Conservation (phyloP, 2,113 vertebrate species). For the Etia nguti region DNA sequence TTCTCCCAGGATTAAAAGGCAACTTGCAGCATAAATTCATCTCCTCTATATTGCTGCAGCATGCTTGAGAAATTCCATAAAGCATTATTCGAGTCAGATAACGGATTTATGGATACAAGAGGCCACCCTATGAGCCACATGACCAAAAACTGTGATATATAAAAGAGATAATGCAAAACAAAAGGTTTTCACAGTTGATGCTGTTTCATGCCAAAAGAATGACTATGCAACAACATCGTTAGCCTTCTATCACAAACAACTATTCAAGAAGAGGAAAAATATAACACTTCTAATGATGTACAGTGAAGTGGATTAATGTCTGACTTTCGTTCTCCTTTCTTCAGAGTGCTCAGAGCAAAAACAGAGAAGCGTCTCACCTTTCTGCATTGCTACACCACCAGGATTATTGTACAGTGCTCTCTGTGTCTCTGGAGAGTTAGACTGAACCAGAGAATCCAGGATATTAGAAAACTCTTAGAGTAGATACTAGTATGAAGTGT, state of each 20-base stretch:
- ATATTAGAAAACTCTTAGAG: slow-evolving; percentile 36
- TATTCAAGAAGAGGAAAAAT: not conserved
- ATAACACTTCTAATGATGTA: not conserved
- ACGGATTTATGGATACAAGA: slow-evolving; percentile 7
- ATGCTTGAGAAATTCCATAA: slow-evolving; percentile 18
- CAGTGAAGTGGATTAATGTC: not conserved
- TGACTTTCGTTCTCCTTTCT: not conserved
- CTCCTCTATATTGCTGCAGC: slow-evolving; percentile 23
- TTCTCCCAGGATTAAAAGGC: slow-evolving; percentile 14
- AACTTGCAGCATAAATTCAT: slow-evolving; percentile 30
- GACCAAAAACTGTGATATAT: not conserved
- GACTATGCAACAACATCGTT: not conserved
- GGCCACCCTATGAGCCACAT: slow-evolving; percentile 14
- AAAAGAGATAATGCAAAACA: not conserved
- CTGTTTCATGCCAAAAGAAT: not conserved
- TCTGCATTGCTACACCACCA: not conserved
- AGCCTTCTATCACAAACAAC: not conserved
- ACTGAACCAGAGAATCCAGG: slow-evolving; percentile 19
- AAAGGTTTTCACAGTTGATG: not conserved
- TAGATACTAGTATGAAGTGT: not conserved
- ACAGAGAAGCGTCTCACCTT: not conserved
- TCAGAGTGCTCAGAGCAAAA: not conserved
- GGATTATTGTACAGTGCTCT: not conserved
- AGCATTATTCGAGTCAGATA: slow-evolving; percentile 23
- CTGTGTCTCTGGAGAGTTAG: slow-evolving; percentile 11